Percentiles rank a stretch among this genome's conserved stretches.
Conservation (phyloP, 1,140 invertebrate species). For the Pentalonia nigronervosa region DNA sequence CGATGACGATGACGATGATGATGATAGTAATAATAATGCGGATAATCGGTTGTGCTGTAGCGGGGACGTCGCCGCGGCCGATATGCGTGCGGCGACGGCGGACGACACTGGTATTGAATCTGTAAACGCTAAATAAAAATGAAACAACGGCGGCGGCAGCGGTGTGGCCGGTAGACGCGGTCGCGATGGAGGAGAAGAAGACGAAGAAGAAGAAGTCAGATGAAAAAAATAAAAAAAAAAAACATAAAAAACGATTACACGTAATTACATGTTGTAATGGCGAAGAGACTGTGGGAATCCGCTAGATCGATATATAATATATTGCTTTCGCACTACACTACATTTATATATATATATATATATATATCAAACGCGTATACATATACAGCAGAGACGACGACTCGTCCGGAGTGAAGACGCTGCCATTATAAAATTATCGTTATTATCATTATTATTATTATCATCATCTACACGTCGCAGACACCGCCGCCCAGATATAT, state of each 20-base stretch:
- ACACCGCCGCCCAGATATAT: neutral
- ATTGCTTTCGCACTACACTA: conserved; percentile 21
- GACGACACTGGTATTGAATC: conserved; percentile 43
- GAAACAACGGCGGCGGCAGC: neutral
- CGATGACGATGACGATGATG: neutral
- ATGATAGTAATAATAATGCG: neutral
- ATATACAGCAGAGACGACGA: neutral
- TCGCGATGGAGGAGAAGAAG: neutral
- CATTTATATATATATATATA: neutral
- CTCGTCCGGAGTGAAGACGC: conserved; percentile 32
- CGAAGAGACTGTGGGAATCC: conserved; percentile 51
- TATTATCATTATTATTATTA: conserved; percentile 1
- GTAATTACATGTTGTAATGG: conserved; percentile 44
- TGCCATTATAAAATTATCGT: neutral
- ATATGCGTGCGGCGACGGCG: neutral
- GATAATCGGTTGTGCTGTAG: conserved; percentile 33
- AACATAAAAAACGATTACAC: conserved; percentile 37
- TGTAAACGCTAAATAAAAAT: conserved; percentile 44
- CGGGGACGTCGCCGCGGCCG: neutral
- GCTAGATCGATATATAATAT: conserved; percentile 39
- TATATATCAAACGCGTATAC: neutral
- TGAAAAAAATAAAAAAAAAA: neutral
- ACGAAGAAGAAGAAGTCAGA: neutral
- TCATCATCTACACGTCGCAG: neutral
- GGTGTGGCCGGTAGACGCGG: neutral